These are phyloP conservation scores for Columbina picui DNA, from an alignment of 2,113 vertebrate species.

Conservation along the genomic window DNA sequence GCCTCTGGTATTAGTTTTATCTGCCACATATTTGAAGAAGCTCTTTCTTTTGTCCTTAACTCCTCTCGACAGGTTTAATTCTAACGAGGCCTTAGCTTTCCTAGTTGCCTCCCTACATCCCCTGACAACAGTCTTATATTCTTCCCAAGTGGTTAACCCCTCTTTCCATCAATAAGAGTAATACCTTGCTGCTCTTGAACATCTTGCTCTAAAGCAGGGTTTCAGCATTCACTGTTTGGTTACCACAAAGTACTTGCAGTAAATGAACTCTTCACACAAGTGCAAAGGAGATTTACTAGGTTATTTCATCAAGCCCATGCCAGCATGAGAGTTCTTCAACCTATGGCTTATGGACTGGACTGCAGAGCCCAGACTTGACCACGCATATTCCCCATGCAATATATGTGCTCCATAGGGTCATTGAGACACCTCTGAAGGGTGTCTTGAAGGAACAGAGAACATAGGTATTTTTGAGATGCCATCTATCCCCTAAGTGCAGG, in stretches of 20 bases:
- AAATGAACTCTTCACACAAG: background rate
- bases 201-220: background rate
- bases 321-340: background rate
- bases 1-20: no score
- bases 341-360: background rate
- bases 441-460: background rate
- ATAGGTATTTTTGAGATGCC: background rate
- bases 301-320: background rate
- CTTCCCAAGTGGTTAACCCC: no score
- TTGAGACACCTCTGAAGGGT: fast-evolving
- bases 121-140: no score
- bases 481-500: background rate
- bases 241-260: fast-evolving
- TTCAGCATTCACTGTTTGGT: background rate
- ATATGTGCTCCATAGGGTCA: no score
- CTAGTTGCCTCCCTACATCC: no score
- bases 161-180: no score
- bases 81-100: no score
- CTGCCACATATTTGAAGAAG: no score
- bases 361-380: background rate
- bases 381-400: background rate
- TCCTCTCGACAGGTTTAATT: no score
- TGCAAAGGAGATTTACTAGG: background rate
- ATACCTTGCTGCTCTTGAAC: background rate
- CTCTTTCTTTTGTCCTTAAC: no score